phyloP scores from a whole-genome alignment of 2,888 invertebrate species.

The Trichopria drosophilae region DNA sequence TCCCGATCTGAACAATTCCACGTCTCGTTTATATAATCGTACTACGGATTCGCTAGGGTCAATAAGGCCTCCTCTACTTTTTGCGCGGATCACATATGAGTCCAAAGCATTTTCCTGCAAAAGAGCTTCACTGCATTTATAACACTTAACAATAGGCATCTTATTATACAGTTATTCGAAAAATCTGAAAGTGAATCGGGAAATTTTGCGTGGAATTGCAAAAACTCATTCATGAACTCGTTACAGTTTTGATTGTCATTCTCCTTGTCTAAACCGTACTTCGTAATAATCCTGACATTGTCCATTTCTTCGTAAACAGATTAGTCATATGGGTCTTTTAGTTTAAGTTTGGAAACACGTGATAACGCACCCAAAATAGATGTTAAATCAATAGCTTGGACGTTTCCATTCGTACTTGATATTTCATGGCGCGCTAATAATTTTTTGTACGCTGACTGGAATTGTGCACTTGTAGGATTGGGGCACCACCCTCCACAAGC shows the following conservation, averaged over 20 bases:
- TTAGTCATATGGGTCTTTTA: slow-evolving; percentile 2
- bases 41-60: slow-evolving; percentile 29
- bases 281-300: slow-evolving; percentile 3
- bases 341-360: neutral
- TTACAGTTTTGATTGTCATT: too few species aligned
- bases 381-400: slow-evolving; percentile 11
- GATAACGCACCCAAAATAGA: slow-evolving; percentile 9
- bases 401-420: slow-evolving; percentile 12
- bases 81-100: slow-evolving; percentile 6
- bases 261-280: too few species aligned
- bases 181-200: too few species aligned
- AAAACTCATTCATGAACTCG: too few species aligned
- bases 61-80: slow-evolving; percentile 22
- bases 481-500: slow-evolving; percentile 26
- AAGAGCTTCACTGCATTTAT: slow-evolving; percentile 19
- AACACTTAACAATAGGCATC: slow-evolving; percentile 16
- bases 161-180: slow-evolving; percentile 20
- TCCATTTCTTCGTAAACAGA: slow-evolving; percentile 4
- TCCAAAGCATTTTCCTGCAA: slow-evolving; percentile 1
- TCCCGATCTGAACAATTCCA: slow-evolving; percentile 7
- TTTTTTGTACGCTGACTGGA: slow-evolving; percentile 16
- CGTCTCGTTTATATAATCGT: slow-evolving; percentile 14
- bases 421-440: slow-evolving; percentile 21
- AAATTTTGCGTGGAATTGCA: too few species aligned
- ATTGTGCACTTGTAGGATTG: slow-evolving; percentile 21